Conservation (phyloP, 2,113 vertebrate genomes). For the Castor canadensis region DNA sequence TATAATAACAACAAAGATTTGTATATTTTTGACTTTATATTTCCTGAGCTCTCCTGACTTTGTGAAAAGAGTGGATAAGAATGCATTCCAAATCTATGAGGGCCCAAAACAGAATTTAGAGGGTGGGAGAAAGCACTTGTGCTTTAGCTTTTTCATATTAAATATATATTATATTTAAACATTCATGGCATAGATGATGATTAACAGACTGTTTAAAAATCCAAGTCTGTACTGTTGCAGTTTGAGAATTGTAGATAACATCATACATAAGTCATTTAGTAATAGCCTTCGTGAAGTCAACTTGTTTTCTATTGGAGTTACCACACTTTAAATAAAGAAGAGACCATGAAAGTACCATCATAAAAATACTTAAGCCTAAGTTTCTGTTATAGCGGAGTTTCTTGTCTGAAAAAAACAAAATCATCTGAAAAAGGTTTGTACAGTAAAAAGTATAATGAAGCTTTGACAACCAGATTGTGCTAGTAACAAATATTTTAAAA, state of each 20-base stretch:
- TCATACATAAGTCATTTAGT: constrained; percentile 85
- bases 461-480: constrained; percentile 80
- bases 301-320: constrained; percentile 84
- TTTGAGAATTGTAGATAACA: constrained; percentile 88
- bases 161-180: constrained; percentile 91
- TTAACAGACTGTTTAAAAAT: constrained; percentile 85
- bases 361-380: constrained; percentile 80
- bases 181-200: constrained; percentile 88
- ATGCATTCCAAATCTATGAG: constrained; percentile 88
- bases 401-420: constrained; percentile 77
- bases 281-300: constrained; percentile 83
- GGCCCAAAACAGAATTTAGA: constrained; percentile 83
- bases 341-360: constrained; percentile 82
- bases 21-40: constrained; percentile 91
- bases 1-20: constrained; percentile 87
- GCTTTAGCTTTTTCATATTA: constrained; percentile 90
- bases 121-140: constrained; percentile 84
- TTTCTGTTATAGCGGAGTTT: constrained; percentile 84
- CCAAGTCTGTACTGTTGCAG: constrained; percentile 85
- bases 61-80: constrained; percentile 83
- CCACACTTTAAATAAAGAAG: constrained; percentile 81
- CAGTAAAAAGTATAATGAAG: constrained; percentile 84
- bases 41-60: constrained; percentile 87
- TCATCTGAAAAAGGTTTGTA: constrained; percentile 86
- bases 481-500: constrained; percentile 65